Evolutionary conservation across 2,797 vertebrate genomes (phyloP).

Genomic region (Falco berigora): DNA sequence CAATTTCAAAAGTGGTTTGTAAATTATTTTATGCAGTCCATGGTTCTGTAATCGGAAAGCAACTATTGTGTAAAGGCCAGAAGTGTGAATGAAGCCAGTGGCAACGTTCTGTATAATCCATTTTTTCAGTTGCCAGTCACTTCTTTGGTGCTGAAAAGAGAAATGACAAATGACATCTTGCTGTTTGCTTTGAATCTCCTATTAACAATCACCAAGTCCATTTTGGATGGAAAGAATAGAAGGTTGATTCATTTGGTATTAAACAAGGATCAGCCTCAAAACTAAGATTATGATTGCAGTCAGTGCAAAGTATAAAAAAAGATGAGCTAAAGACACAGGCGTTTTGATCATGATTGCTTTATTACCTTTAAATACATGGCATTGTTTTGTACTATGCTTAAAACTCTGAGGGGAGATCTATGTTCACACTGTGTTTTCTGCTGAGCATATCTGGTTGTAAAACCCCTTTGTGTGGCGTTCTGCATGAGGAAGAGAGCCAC

Average conservation of each 20-base stretch:
- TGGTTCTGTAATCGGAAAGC: neutral
- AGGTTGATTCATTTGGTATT: slow-evolving; percentile 11
- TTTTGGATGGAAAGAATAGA: neutral
- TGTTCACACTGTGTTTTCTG: neutral
- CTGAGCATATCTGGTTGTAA: neutral
- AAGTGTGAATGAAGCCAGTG: neutral
- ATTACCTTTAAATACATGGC: neutral
- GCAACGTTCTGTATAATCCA: neutral
- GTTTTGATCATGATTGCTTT: neutral
- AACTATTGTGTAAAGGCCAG: neutral
- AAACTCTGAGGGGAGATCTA: neutral
- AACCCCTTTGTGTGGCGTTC: neutral
- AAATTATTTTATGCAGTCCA: neutral
- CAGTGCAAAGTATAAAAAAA: neutral
- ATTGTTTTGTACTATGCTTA: neutral
- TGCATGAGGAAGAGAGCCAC: neutral
- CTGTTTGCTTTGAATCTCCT: neutral
- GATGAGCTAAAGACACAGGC: neutral
- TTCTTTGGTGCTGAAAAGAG: neutral
- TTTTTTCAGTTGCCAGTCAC: neutral
- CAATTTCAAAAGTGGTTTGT: neutral
- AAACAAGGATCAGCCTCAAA: neutral
- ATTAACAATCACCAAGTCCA: neutral
- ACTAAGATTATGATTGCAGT: neutral
- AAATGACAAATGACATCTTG: neutral